Conservation (phyloP, 2,113 vertebrate genomes). For the Lycocorax pyrrhopterus region DNA sequence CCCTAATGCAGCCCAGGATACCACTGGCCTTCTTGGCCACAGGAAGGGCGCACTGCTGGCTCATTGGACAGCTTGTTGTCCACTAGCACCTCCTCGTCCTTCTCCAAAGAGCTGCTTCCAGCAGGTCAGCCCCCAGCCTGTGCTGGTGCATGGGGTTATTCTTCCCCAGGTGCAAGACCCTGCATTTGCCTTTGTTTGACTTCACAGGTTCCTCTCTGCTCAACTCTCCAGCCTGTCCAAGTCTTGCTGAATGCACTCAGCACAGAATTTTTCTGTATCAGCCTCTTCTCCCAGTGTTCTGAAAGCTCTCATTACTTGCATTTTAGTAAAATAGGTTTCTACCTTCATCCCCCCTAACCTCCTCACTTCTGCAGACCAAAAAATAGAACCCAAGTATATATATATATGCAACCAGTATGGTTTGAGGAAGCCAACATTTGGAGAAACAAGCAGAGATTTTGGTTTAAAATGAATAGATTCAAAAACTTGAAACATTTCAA, state of each 20-base stretch:
- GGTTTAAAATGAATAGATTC: background rate
- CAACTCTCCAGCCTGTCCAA: background rate
- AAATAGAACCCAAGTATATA: background rate
- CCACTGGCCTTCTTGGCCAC: background rate
- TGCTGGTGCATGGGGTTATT: background rate
- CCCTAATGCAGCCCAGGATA: fast-evolving
- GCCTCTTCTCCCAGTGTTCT: background rate
- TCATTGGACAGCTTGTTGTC: fast-evolving
- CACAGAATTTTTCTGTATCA: background rate
- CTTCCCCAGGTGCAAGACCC: background rate
- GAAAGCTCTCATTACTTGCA: background rate
- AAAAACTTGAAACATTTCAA: background rate
- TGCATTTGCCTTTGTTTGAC: background rate
- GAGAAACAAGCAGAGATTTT: background rate
- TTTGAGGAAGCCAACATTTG: background rate
- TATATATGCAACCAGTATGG: background rate
- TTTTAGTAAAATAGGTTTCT: background rate
- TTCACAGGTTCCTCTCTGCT: background rate
- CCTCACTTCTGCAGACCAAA: background rate
- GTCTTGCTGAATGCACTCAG: background rate
- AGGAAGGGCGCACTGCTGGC: background rate
- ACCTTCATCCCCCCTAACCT: background rate
- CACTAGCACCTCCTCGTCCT: background rate
- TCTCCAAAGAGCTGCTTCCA: background rate
- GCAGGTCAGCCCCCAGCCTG: background rate